Evolutionary conservation across 2,113 vertebrate species (phyloP).

Genomic region (Xenopus laevis): DNA sequence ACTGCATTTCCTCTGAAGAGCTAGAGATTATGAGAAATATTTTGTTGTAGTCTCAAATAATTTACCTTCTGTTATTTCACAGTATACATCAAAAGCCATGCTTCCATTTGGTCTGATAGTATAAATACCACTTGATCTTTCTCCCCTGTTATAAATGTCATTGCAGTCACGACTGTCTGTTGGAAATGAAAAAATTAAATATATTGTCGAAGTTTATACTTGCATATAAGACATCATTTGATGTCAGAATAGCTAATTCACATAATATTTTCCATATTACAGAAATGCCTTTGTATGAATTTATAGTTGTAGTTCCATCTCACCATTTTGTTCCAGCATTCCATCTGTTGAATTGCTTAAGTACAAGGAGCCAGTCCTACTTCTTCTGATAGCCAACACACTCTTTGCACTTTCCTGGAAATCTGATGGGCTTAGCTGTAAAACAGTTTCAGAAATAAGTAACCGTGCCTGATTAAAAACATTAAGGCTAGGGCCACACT

Average conservation of each 20-base stretch:
- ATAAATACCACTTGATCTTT: conserved; percentile 73
- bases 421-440: conserved; percentile 75
- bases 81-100: conserved; percentile 79
- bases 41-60: not conserved
- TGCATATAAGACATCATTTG: no score
- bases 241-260: no score
- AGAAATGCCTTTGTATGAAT: no score
- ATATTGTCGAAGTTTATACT: no score
- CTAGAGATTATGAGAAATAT: no score
- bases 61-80: conserved; percentile 79
- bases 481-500: no score
- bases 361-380: conserved; percentile 57
- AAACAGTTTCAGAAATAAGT: conserved; percentile 43
- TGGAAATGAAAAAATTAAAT: not conserved
- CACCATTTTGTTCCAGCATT: conserved; percentile 62
- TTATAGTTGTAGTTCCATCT: conserved; percentile 13
- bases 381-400: conserved; percentile 52
- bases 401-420: conserved; percentile 74
- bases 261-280: no score
- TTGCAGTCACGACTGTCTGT: conserved; percentile 71
- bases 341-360: conserved; percentile 59
- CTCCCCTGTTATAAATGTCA: conserved; percentile 70
- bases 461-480: not conserved
- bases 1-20: no score
- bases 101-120: conserved; percentile 78